These are phyloP conservation scores for Oscheius onirici DNA, from an alignment of 2,888 invertebrate genomes.

Conservation along the genomic window DNA sequence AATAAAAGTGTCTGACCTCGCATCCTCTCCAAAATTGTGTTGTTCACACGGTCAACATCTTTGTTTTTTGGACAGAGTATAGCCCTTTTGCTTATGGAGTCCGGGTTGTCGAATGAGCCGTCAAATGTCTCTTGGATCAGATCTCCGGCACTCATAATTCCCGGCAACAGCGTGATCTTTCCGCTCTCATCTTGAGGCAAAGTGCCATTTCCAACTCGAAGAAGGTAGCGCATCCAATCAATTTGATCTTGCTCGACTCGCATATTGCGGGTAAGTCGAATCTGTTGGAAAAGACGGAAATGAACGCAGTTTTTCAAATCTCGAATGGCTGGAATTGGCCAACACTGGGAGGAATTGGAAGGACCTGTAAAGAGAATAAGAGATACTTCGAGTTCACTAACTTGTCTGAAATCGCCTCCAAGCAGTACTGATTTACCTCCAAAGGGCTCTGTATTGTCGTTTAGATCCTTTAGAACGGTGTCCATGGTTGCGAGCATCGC, in stretches of 20 bases:
- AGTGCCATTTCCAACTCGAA: conserved; percentile 28
- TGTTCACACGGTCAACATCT: conserved; percentile 17
- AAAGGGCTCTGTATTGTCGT: conserved; percentile 19
- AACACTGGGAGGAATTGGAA: conserved; percentile 33
- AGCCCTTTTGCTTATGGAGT: background rate
- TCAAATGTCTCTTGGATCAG: conserved; percentile 10
- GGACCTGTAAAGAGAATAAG: background rate
- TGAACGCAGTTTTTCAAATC: conserved; percentile 28
- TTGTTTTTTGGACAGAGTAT: conserved; percentile 31
- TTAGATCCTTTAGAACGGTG: conserved; percentile 31
- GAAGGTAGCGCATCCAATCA: conserved; percentile 17
- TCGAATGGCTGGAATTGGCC: conserved; percentile 4
- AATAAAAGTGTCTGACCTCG: background rate
- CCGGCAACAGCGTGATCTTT: background rate
- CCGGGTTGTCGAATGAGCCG: background rate
- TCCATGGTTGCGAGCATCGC: conserved; percentile 26
- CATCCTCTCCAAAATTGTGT: conserved; percentile 7
- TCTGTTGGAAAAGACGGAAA: conserved; percentile 12
- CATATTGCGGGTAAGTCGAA: conserved; percentile 28
- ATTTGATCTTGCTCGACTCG: background rate
- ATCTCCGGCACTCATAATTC: background rate
- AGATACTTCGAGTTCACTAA: too few relatives aligned
- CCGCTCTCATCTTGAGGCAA: background rate
- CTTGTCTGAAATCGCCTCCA: conserved; percentile 39
- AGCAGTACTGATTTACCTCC: conserved; percentile 35